A percentile compares a stretch with the other conserved stretches of the same genome.
Evolutionary conservation across 2,888 invertebrate genomes (phyloP).

Genomic region (Thymelicus sylvestris): DNA sequence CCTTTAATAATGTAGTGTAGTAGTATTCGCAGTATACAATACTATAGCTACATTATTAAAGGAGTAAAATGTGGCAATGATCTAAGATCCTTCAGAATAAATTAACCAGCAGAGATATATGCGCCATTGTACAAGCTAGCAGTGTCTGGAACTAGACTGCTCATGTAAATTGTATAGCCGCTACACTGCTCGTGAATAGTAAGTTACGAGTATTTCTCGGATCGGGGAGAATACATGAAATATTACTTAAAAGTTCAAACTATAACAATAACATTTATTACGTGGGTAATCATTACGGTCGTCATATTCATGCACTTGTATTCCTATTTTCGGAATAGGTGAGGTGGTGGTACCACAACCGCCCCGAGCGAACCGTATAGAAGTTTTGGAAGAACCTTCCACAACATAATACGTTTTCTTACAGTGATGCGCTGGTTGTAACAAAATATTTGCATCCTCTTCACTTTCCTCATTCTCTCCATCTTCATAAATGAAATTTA

Average conservation of each 20-base stretch:
- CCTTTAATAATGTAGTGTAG: no score
- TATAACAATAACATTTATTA: background rate
- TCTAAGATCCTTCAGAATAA: slow-evolving; percentile 41
- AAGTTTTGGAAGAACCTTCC: no score
- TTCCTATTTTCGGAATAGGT: no score
- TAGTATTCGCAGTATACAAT: no score
- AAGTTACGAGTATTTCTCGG: slow-evolving; percentile 10
- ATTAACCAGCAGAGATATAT: slow-evolving; percentile 44
- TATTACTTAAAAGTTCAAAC: background rate
- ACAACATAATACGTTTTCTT: no score
- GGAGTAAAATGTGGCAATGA: background rate
- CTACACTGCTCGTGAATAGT: slow-evolving; percentile 24
- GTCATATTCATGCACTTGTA: no score
- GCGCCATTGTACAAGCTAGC: slow-evolving; percentile 42
- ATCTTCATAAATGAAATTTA: background rate
- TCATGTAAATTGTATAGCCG: slow-evolving; percentile 30
- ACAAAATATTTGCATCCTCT: background rate
- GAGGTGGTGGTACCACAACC: no score
- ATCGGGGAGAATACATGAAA: background rate
- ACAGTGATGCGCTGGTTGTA: no score
- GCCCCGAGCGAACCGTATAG: no score
- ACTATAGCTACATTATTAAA: background rate
- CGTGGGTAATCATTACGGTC: no score
- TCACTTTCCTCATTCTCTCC: background rate
- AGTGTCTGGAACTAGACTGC: slow-evolving; percentile 36